Conservation (phyloP, 2,113 vertebrate genomes). For the Calidris pygmaea region DNA sequence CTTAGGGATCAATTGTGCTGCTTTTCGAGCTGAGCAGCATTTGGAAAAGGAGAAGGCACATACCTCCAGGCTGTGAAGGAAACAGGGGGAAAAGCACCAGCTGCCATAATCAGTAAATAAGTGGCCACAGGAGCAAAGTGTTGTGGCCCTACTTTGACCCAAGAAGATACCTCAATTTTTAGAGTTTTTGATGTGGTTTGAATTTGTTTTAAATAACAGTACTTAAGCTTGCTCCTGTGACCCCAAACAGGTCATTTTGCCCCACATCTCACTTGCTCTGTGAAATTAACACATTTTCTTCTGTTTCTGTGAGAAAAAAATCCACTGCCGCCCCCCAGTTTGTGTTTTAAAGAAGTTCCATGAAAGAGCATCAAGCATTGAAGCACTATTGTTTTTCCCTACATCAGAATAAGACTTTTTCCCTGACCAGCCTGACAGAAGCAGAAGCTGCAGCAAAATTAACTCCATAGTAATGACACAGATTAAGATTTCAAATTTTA, state of each 20-base stretch:
- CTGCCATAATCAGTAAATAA: not conserved
- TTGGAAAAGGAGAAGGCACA: not conserved
- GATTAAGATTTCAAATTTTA: slow-evolving; percentile 14
- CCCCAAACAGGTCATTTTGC: not conserved
- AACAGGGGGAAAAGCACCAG: not conserved
- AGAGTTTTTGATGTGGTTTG: not conserved
- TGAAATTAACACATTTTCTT: not conserved
- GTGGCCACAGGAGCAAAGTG: not conserved
- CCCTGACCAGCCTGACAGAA: not conserved
- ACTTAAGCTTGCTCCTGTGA: not conserved
- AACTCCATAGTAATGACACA: not conserved
- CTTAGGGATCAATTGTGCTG: slow-evolving; percentile 37
- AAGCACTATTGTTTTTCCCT: not conserved
- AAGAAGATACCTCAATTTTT: not conserved
- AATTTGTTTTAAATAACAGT: not conserved
- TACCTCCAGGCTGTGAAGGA: not conserved
- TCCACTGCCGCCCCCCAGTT: not conserved
- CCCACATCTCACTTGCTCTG: not conserved
- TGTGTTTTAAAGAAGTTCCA: not conserved
- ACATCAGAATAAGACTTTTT: not conserved
- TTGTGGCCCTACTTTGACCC: not conserved
- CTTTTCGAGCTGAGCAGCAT: not conserved
- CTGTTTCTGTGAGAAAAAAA: not conserved
- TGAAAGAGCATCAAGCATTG: not conserved
- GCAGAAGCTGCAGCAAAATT: not conserved